phyloP scores from a whole-genome alignment of 2,888 invertebrate species.

The Drepanosiphum platanoidis region DNA sequence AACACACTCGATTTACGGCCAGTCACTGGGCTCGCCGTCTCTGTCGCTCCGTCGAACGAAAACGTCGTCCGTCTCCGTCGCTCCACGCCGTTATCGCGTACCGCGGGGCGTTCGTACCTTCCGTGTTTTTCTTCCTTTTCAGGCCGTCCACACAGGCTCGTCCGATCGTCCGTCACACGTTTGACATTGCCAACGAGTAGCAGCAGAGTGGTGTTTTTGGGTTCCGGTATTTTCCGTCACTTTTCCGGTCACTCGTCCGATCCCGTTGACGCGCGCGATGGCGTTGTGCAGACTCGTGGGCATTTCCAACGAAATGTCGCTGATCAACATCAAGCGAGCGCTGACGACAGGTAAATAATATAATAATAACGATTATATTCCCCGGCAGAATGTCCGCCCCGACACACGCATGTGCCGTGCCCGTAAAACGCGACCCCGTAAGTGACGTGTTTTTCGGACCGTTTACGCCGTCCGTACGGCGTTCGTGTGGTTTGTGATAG shows the following conservation, averaged over 20 bases:
- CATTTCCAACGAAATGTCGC: constrained; percentile 57
- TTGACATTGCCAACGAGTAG: background rate
- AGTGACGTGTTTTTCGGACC: too few relatives aligned
- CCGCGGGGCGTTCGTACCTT: background rate
- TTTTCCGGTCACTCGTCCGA: background rate
- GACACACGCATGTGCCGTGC: background rate
- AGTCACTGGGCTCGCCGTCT: background rate
- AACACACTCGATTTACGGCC: background rate
- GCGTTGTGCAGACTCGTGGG: constrained; percentile 56
- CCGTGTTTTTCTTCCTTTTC: background rate
- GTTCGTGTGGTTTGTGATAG: too few relatives aligned
- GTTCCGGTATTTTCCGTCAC: too few relatives aligned
- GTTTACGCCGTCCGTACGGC: too few relatives aligned
- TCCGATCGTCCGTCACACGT: background rate
- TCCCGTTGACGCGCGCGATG: background rate
- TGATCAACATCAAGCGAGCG: constrained; percentile 52
- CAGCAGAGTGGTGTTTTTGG: too few relatives aligned
- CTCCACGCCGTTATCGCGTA: background rate
- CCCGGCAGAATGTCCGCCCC: background rate
- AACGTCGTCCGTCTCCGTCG: background rate
- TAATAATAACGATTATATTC: too few relatives aligned
- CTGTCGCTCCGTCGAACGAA: background rate
- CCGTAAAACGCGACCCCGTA: too few relatives aligned
- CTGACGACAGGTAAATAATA: constrained; percentile 49
- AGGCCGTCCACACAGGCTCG: too few relatives aligned